Conservation (phyloP, 2,797 vertebrate species). For the Manis pentadactyla region DNA sequence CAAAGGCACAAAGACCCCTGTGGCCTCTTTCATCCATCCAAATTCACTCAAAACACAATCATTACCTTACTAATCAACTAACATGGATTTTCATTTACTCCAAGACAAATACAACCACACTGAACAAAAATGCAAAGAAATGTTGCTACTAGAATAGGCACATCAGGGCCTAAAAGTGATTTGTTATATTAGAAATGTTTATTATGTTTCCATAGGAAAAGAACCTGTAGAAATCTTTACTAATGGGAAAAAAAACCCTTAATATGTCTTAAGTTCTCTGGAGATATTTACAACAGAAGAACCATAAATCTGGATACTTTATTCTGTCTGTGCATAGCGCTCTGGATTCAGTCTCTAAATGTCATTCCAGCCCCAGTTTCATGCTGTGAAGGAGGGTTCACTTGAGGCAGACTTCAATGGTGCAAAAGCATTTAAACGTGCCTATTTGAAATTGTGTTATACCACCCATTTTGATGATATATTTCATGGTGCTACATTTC, state of each 20-base stretch:
- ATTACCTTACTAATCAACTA: constrained; percentile 63
- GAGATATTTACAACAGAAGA: constrained; percentile 3
- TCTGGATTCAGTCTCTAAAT: background rate
- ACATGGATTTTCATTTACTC: constrained; percentile 55
- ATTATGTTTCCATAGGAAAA: constrained; percentile 10
- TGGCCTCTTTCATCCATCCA: background rate
- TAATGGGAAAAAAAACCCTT: background rate
- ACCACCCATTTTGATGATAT: background rate
- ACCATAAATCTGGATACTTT: background rate
- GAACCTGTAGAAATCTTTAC: background rate
- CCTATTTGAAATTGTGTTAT: constrained; percentile 38
- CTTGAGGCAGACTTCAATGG: background rate
- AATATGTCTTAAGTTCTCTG: background rate
- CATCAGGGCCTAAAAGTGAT: constrained; percentile 14
- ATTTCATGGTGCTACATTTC: background rate
- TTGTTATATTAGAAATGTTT: constrained; percentile 14
- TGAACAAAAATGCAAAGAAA: constrained; percentile 39
- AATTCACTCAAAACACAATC: constrained; percentile 21
- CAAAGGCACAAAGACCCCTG: background rate
- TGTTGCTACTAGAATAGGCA: background rate
- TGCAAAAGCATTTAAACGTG: background rate
- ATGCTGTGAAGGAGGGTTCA: background rate
- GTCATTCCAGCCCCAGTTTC: background rate
- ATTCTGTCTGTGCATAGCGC: background rate
- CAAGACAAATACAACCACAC: constrained; percentile 18